A percentile compares a stretch with the other conserved stretches of the same genome.
These are phyloP conservation scores for Noctua fimbriata DNA, from an alignment of 2,888 invertebrate species.

Conservation along the genomic window DNA sequence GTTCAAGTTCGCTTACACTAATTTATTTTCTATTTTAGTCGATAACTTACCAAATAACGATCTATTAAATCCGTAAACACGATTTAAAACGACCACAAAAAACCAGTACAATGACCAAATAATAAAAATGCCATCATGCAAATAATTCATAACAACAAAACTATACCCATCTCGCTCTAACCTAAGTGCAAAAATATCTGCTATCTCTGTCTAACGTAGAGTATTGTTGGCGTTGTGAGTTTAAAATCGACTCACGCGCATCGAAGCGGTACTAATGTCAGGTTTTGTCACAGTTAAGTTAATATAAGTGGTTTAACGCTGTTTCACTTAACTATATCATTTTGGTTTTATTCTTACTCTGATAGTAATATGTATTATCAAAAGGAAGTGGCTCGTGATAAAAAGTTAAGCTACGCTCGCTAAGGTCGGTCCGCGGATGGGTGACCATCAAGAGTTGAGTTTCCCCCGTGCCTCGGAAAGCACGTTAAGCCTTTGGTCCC, in stretches of 20 bases:
- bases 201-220: slow-evolving; percentile 26
- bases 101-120: slow-evolving; percentile 20
- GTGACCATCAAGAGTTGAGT: not conserved
- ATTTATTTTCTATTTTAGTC: not conserved
- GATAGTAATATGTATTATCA: not conserved
- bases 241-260: slow-evolving; percentile 55
- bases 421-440: not conserved
- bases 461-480: not conserved
- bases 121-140: slow-evolving; percentile 26
- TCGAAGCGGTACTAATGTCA: slow-evolving; percentile 40
- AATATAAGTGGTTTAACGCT: slow-evolving; percentile 19
- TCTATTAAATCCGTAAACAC: no score
- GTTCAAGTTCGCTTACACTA: no score
- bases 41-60: no score
- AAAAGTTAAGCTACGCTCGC: not conserved
- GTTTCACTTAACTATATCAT: not conserved
- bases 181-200: not conserved
- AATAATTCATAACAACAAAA: slow-evolving; percentile 23
- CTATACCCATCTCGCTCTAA: slow-evolving; percentile 18
- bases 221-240: slow-evolving; percentile 9
- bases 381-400: not conserved
- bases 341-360: not conserved
- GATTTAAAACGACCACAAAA: no score
- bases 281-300: slow-evolving; percentile 43
- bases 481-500: not conserved